These are phyloP conservation scores for Drosophila mauritiana DNA, from an alignment of 1,140 invertebrate species.

Conservation along the genomic window DNA sequence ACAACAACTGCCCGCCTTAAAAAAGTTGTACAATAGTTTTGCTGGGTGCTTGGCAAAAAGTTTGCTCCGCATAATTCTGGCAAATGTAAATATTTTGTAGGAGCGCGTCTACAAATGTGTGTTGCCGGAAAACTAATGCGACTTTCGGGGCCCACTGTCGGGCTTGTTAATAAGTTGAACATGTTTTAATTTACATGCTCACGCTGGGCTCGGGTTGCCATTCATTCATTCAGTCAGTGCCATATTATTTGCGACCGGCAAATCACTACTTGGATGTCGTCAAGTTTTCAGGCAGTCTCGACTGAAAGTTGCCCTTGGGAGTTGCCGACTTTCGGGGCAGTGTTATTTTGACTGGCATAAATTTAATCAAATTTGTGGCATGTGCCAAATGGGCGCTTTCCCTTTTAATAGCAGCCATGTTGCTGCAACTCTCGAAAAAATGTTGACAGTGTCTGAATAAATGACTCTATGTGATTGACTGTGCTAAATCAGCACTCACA, in stretches of 20 bases:
- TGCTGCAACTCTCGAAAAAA: slow-evolving; percentile 1
- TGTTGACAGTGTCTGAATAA: slow-evolving; percentile 19
- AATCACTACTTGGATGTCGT: slow-evolving; percentile 52
- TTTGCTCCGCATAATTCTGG: slow-evolving; percentile 68
- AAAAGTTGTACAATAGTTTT: slow-evolving; percentile 76
- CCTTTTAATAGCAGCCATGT: slow-evolving; percentile 14
- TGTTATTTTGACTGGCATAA: slow-evolving; percentile 66
- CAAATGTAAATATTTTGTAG: slow-evolving; percentile 78
- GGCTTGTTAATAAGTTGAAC: slow-evolving; percentile 77
- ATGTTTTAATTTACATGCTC: slow-evolving; percentile 78
- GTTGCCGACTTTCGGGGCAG: slow-evolving; percentile 39
- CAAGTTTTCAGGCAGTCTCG: slow-evolving; percentile 34
- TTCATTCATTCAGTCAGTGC: not conserved
- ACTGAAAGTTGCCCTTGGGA: slow-evolving; percentile 34
- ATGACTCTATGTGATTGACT: slow-evolving; percentile 38
- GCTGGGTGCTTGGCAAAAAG: slow-evolving; percentile 37
- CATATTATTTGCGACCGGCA: slow-evolving; percentile 33
- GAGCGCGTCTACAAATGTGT: slow-evolving; percentile 49
- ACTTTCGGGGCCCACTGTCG: slow-evolving; percentile 58
- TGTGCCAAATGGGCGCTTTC: slow-evolving; percentile 28
- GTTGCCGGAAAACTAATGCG: slow-evolving; percentile 68
- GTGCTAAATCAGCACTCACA: slow-evolving; percentile 5
- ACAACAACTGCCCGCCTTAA: slow-evolving; percentile 7
- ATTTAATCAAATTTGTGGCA: slow-evolving; percentile 65
- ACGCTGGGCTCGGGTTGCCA: slow-evolving; percentile 13